Base-by-base conservation (phyloP, 2,113 vertebrate genomes). In the Larimichthys crocea region DNA sequence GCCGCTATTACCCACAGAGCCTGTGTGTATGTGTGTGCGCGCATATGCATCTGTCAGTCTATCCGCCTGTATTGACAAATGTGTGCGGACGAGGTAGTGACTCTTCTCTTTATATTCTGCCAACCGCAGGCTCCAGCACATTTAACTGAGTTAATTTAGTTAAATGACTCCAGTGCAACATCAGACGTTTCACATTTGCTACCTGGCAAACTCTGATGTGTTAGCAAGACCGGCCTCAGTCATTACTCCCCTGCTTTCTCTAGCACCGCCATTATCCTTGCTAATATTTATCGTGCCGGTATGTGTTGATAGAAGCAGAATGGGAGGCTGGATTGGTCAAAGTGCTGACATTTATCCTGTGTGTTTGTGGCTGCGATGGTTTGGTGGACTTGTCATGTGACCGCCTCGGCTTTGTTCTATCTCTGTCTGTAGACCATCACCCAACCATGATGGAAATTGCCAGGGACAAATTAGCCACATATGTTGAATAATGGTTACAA, bases 391-490 rank as follows among this genome's bases (percentile, higher is more conserved):
- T 69, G 86, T 84, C 68, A 80, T 80, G 86, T 67, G 86, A 91
- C 85, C 48, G 35, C 40, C 61, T 72, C 10, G 10, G 67, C 85
- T 89, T 89, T 90, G 74, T 88, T 92, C 72, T 81, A 70, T 89
- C 88, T 86, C 83, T 79, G 74, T 88, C 81, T 87, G 84, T 59
- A 81, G 84, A 85, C 81, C 87, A 72, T 89, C 83, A 88, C 62
- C 83, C 73, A 29, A 69, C 87, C 82, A 61, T 85, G 87, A 89
- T 87, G 79, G 79, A 89, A 91, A 93, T 92, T 87, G 84, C 76
- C 59, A 70, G 73, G 87, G 88, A 94, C 89, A 92, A 90, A 93
- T 90, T 87, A 91, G 79, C 89, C 86, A 78, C 93, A 93, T 74
- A 84, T 92, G 93, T 88, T 91, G 89, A 89, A 87, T 92, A 88